Conservation (phyloP, 2,113 vertebrate species). For the Crocuta crocuta region DNA sequence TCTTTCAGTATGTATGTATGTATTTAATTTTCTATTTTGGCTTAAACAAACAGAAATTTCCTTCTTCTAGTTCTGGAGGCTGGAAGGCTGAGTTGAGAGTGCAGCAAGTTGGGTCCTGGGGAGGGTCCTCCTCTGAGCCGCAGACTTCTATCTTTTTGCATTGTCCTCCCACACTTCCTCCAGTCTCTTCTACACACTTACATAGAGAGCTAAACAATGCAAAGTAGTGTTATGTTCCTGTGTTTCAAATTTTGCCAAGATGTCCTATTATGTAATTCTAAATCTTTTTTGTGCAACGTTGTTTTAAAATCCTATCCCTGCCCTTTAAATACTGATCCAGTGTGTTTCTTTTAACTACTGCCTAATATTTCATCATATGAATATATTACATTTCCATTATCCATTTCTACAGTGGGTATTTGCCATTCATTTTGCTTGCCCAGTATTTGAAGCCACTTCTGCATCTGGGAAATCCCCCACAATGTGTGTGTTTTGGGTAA, state of each 20-base stretch:
- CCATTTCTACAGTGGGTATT: background rate
- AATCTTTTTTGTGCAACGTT: background rate
- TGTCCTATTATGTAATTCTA: background rate
- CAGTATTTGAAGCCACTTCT: background rate
- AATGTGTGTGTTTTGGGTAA: background rate
- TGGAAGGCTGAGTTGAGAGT: background rate
- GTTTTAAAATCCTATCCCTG: background rate
- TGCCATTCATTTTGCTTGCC: background rate
- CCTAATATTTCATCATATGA: background rate
- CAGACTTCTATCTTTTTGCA: background rate
- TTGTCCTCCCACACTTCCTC: background rate
- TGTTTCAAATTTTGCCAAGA: conserved; percentile 10
- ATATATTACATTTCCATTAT: background rate
- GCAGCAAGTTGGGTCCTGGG: background rate
- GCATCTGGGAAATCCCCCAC: background rate
- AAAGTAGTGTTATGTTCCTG: background rate
- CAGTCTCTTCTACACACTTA: background rate
- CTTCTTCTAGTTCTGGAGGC: background rate
- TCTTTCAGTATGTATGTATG: background rate
- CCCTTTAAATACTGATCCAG: background rate
- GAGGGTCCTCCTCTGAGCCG: background rate
- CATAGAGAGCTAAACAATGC: background rate
- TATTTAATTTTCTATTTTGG: no score
- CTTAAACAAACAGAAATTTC: background rate
- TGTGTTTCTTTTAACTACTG: conserved; percentile 20